A percentile compares a stretch with the other conserved stretches of the same genome.
Evolutionary conservation across 2,797 vertebrate species (phyloP).

Genomic region (Acropternis orthonyx): DNA sequence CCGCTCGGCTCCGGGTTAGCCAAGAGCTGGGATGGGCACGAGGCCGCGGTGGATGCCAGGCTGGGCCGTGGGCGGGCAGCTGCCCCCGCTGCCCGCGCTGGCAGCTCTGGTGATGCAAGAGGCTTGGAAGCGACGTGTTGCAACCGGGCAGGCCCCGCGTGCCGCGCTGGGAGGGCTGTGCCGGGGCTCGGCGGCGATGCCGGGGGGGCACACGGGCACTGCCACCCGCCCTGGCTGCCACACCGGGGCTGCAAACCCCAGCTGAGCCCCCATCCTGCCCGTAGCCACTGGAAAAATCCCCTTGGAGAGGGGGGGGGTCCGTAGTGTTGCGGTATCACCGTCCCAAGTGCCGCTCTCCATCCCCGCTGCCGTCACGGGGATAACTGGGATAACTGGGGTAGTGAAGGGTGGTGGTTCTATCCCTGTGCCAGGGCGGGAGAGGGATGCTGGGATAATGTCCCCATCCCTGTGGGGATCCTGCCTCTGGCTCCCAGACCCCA

Average conservation of each 20-base stretch:
- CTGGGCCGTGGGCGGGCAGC: constrained; percentile 2
- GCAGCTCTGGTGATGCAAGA: constrained; percentile 11
- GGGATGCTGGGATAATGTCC: background rate
- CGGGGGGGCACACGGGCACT: background rate
- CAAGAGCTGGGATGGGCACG: constrained; percentile 45
- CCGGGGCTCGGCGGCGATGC: background rate
- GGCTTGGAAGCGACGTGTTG: background rate
- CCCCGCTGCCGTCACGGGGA: background rate
- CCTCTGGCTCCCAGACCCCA: accelerated
- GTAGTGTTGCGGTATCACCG: background rate
- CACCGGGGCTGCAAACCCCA: background rate
- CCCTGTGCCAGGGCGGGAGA: background rate
- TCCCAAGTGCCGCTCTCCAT: accelerated
- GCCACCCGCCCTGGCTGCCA: background rate
- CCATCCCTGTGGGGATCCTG: accelerated
- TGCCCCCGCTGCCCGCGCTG: background rate
- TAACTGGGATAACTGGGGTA: background rate
- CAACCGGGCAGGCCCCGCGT: background rate
- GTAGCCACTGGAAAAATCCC: accelerated
- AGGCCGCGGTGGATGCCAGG: constrained; percentile 19
- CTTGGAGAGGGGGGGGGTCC: background rate
- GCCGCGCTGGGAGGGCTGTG: background rate
- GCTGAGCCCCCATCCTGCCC: accelerated
- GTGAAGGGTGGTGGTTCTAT: accelerated
- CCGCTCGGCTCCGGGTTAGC: background rate